A percentile compares a stretch with the other conserved stretches of the same genome.
These are phyloP conservation scores for Girardinus metallicus DNA, from an alignment of 2,797 vertebrate species.

Conservation along the genomic window DNA sequence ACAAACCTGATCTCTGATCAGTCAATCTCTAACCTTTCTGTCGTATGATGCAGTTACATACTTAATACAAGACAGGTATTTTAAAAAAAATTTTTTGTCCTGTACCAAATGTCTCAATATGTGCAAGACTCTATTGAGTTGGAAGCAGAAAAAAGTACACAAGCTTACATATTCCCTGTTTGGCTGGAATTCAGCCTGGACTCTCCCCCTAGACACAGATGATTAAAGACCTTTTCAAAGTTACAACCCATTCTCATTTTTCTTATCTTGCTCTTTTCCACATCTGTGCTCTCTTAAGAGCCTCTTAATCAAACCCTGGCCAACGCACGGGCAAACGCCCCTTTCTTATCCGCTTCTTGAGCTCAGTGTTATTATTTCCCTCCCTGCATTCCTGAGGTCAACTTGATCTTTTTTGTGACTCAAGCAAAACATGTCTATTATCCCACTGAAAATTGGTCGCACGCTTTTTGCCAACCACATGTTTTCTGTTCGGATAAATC, in stretches of 20 bases:
- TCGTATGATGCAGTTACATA: neutral
- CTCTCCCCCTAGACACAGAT: slow-evolving; percentile 32
- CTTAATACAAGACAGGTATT: neutral
- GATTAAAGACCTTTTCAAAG: slow-evolving; percentile 55
- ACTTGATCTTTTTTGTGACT: slow-evolving; percentile 41
- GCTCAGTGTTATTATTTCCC: slow-evolving; percentile 54
- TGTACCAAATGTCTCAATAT: slow-evolving; percentile 10
- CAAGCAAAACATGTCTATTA: slow-evolving; percentile 46
- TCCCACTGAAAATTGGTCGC: slow-evolving; percentile 18
- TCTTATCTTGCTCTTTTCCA: slow-evolving; percentile 32
- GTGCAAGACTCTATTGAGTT: slow-evolving; percentile 17
- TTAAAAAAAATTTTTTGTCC: neutral
- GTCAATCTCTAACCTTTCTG: neutral
- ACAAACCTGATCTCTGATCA: neutral
- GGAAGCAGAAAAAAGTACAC: slow-evolving; percentile 23
- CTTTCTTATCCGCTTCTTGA: slow-evolving; percentile 58
- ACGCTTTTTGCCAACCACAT: slow-evolving; percentile 30
- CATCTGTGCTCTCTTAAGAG: slow-evolving; percentile 41
- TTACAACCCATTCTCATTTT: slow-evolving; percentile 30
- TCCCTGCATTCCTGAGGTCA: slow-evolving; percentile 39
- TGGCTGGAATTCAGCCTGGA: slow-evolving; percentile 33
- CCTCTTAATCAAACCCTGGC: slow-evolving; percentile 33
- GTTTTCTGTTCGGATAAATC: slow-evolving; percentile 48
- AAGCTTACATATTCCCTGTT: slow-evolving; percentile 14
- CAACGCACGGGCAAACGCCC: slow-evolving; percentile 41